These are phyloP conservation scores for Parnassius mnemosyne DNA, from an alignment of 2,888 invertebrate genomes.

Conservation along the genomic window DNA sequence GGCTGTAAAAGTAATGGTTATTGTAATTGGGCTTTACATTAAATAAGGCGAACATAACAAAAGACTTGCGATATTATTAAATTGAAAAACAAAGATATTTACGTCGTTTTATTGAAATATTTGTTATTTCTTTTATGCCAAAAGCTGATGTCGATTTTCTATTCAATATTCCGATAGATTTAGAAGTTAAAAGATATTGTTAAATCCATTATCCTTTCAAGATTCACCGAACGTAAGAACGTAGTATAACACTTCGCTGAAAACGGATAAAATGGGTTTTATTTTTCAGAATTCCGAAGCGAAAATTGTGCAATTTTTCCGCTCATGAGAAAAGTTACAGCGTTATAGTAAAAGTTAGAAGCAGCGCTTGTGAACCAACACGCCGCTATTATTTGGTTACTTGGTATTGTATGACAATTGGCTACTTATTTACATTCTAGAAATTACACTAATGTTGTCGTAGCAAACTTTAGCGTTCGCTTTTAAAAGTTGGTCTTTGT, in stretches of 20 bases:
- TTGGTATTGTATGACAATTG: slow-evolving; percentile 29
- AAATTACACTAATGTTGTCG: slow-evolving; percentile 24
- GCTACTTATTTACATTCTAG: slow-evolving; percentile 22
- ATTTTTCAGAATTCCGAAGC: slow-evolving; percentile 28
- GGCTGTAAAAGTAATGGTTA: too few relatives aligned
- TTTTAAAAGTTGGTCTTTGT: slow-evolving; percentile 20
- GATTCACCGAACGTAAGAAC: slow-evolving; percentile 20
- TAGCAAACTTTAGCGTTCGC: slow-evolving; percentile 9
- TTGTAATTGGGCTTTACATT: too few relatives aligned
- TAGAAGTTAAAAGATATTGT: slow-evolving; percentile 14
- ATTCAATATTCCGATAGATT: slow-evolving; percentile 8
- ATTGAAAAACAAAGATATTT: too few relatives aligned
- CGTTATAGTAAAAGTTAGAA: slow-evolving; percentile 29
- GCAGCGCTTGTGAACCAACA: slow-evolving; percentile 27
- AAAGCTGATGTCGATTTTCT: neutral
- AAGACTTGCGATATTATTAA: too few relatives aligned
- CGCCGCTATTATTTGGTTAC: slow-evolving; percentile 26
- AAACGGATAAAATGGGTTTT: slow-evolving; percentile 28
- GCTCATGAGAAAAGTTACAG: slow-evolving; percentile 29
- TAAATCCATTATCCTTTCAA: slow-evolving; percentile 15
- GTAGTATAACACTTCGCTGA: slow-evolving; percentile 24
- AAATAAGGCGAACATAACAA: too few relatives aligned
- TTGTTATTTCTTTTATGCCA: neutral
- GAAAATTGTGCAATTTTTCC: slow-evolving; percentile 30
- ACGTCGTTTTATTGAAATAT: neutral